These are phyloP conservation scores for Thalassarche chlororhynchos DNA, from an alignment of 2,113 vertebrate species.

Conservation along the genomic window DNA sequence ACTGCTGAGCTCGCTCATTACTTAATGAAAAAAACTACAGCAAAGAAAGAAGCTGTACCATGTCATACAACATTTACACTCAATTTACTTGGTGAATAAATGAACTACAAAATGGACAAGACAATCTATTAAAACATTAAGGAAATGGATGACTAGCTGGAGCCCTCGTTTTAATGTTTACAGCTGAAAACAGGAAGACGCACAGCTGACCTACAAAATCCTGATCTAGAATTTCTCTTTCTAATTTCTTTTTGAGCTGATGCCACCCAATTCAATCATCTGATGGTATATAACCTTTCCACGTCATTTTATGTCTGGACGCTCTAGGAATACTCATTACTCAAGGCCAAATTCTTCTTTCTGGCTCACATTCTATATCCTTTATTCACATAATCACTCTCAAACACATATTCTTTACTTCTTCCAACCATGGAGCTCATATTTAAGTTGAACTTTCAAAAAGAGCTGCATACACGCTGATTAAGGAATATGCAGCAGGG, in stretches of 20 bases:
- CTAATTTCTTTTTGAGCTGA: not conserved
- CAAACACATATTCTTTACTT: not conserved
- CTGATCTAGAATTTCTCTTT: not conserved
- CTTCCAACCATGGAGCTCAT: not conserved
- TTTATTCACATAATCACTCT: not conserved
- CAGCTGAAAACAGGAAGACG: not conserved
- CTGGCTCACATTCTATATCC: not conserved
- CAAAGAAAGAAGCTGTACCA: not conserved
- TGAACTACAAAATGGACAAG: not conserved
- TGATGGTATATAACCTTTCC: not conserved
- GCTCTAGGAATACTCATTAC: not conserved
- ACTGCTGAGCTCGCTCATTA: not conserved
- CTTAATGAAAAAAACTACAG: not conserved
- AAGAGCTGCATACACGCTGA: not conserved
- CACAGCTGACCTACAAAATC: not conserved
- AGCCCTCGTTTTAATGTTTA: not conserved
- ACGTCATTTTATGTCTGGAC: not conserved
- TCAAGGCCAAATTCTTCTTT: not conserved
- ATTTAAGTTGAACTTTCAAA: not conserved
- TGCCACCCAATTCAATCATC: not conserved
- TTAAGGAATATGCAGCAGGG: not conserved
- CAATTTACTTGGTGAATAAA: not conserved
- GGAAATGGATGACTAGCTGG: not conserved
- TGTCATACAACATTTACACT: not conserved
- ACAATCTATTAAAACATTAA: not conserved